These are phyloP conservation scores for Vultur gryphus DNA, from an alignment of 2,797 vertebrate species.

Conservation along the genomic window DNA sequence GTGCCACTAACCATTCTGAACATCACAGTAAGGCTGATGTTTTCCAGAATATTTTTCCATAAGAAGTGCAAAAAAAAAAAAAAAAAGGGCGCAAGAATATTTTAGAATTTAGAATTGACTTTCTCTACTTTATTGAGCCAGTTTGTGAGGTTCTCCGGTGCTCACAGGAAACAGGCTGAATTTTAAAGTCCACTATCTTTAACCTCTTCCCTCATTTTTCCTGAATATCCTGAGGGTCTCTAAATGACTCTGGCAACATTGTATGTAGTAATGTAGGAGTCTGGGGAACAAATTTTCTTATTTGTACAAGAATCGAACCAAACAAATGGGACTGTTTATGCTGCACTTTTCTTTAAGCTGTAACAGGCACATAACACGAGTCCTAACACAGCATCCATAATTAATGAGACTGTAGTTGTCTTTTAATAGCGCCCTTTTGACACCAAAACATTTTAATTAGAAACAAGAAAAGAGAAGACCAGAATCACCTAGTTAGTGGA, in stretches of 20 bases:
- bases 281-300: background rate
- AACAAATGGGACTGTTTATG: background rate
- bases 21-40: background rate
- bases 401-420: background rate
- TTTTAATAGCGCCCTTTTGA: background rate
- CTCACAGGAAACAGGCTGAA: background rate
- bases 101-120: background rate
- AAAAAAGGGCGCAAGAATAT: background rate
- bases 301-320: background rate
- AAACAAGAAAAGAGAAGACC: background rate
- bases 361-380: background rate
- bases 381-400: background rate
- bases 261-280: background rate
- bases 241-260: background rate
- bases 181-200: background rate
- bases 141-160: background rate
- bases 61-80: background rate
- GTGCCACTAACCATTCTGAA: background rate
- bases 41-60: background rate
- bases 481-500: background rate
- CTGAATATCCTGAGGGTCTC: background rate
- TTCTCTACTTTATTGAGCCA: background rate
- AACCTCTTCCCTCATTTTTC: background rate
- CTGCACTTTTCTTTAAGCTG: background rate
- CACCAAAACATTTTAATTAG: background rate